A percentile compares a stretch with the other conserved stretches of the same genome.
Conservation (phyloP, 1,140 invertebrate species). For the Aphidius gifuensis region DNA sequence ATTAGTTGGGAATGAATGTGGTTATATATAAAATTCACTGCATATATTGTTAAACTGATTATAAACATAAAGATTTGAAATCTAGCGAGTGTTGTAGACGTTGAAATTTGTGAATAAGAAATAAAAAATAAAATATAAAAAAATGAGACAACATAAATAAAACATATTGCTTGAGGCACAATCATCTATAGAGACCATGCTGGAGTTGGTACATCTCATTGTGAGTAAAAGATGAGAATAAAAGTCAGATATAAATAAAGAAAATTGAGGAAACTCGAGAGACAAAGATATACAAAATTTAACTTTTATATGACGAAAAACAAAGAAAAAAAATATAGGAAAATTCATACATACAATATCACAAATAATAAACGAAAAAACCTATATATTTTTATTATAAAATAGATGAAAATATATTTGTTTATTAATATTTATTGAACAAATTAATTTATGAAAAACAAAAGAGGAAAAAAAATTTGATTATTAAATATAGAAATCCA, state of each 20-base stretch:
- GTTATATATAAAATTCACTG: too few species aligned
- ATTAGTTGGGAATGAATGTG: too few species aligned
- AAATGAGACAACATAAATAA: slow-evolving; percentile 41
- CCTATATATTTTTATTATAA: too few species aligned
- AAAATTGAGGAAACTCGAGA: slow-evolving; percentile 14
- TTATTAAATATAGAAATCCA: too few species aligned
- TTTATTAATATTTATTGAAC: too few species aligned
- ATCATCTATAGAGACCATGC: slow-evolving; percentile 33
- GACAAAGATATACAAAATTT: slow-evolving; percentile 13
- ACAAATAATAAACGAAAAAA: too few species aligned
- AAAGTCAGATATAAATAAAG: background rate
- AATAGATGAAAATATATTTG: too few species aligned
- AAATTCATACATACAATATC: background rate
- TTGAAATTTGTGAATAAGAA: background rate
- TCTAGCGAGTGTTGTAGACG: too few species aligned
- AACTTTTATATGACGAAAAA: slow-evolving; percentile 13
- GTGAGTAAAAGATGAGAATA: slow-evolving; percentile 3
- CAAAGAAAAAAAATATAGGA: slow-evolving; percentile 24
- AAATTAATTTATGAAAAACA: too few species aligned
- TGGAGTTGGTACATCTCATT: background rate
- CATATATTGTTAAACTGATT: too few species aligned
- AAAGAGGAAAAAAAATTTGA: too few species aligned
- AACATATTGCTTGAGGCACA: slow-evolving; percentile 43
- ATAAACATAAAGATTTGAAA: too few species aligned
- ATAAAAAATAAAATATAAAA: slow-evolving; percentile 25